Conservation (phyloP, 2,888 invertebrate genomes). For the Tryphoninae sp. region DNA sequence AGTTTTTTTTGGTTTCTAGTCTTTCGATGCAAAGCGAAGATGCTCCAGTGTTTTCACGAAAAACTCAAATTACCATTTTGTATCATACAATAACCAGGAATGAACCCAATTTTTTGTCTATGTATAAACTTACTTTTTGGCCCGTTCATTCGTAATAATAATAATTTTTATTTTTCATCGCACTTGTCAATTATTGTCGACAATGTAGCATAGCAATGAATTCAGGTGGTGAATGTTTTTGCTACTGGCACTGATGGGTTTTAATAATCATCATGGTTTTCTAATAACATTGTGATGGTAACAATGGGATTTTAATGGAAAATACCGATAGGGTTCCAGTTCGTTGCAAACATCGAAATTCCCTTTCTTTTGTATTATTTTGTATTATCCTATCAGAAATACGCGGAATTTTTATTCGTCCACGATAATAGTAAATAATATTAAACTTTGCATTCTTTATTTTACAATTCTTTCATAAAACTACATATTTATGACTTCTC, state of each 20-base stretch:
- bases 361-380: background rate
- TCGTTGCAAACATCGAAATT: slow-evolving; percentile 11
- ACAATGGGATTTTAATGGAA: slow-evolving; percentile 17
- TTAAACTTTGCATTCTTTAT: background rate
- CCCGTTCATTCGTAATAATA: background rate
- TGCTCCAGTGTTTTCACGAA: background rate
- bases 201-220: background rate
- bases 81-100: background rate
- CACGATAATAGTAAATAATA: background rate
- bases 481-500: background rate
- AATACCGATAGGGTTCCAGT: slow-evolving; percentile 11
- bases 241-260: slow-evolving; percentile 10
- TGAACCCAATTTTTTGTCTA: background rate
- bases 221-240: slow-evolving; percentile 13
- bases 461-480: background rate
- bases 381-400: background rate
- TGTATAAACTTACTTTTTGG: background rate
- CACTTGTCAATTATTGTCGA: background rate
- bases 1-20: background rate
- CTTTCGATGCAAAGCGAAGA: background rate
- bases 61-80: background rate
- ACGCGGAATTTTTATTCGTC: background rate
- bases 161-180: background rate
- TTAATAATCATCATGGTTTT: slow-evolving; percentile 6
- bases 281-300: background rate